Conservation (phyloP, 2,113 vertebrate species). For the Gallinago undulata region DNA sequence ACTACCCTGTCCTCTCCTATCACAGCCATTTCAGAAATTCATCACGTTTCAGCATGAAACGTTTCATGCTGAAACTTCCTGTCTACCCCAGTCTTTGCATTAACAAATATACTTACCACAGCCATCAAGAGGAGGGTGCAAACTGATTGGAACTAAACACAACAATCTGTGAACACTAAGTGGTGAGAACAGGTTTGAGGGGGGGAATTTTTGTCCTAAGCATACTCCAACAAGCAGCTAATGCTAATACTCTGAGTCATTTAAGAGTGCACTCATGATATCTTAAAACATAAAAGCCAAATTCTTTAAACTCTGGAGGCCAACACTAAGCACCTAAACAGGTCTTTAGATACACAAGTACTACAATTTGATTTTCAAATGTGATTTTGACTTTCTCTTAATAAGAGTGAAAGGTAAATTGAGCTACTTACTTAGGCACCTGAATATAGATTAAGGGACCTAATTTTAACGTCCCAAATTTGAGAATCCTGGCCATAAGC, state of each 20-base stretch:
- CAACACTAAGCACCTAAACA: neutral
- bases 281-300: neutral
- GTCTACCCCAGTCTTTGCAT: neutral
- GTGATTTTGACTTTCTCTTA: neutral
- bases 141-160: neutral
- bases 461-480: neutral
- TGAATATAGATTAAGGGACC: neutral
- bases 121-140: neutral
- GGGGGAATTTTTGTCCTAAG: neutral
- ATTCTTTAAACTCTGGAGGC: neutral
- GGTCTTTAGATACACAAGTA: neutral
- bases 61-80: neutral
- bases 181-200: neutral
- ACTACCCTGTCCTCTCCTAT: neutral
- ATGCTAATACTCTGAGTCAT: neutral
- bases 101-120: neutral
- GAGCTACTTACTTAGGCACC: neutral
- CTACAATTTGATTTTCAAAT: neutral
- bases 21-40: neutral
- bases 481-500: neutral
- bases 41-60: neutral
- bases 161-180: neutral
- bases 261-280: neutral
- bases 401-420: neutral
- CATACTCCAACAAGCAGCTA: neutral